Base-by-base conservation (phyloP, 53 echinoderm and acorn worm species). In the Henricia sp. region DNA sequence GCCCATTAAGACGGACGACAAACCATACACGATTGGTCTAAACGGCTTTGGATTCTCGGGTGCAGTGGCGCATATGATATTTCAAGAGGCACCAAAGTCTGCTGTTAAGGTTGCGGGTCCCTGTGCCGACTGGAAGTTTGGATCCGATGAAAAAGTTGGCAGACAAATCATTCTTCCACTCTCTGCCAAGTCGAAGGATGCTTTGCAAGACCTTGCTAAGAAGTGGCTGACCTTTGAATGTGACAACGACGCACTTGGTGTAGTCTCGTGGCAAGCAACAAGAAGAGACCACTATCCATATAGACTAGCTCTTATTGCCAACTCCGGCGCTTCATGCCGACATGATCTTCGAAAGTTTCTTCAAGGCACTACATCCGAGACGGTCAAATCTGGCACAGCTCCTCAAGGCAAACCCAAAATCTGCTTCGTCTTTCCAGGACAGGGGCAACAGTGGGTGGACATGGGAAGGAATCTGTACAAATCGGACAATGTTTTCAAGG, bases 21-120 rank as follows among this genome's bases (percentile, higher is more conserved):
- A 86, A 24, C 77, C 83, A 20, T 82, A 83, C 72, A 91, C 83
- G 33, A 86, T 95, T 32, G 95, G 95, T 4, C 77, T 95, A 37
- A 95, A 95, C 91, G 91, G 93, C 19, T 95, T 95, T 65, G 95
- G 95, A 2, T 95, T 95, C 59, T 93, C 90, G 1, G 95, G 95
- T 16, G 91, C 95, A 17, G 64, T 95, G 17, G 90, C 93, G 35
- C 84, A 95, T 63, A 93, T 91, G 30, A 77, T 91, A 57, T 93
- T 93, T 1, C 75, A 85, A 58, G 26, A 28, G n/a, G n/a, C n/a
- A n/a, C n/a, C n/a, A n/a, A n/a, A n/a, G n/a, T n/a, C n/a, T n/a
- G n/a, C n/a, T n/a, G n/a, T n/a, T n/a, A n/a, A n/a, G n/a, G n/a
- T n/a, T n/a, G n/a, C n/a, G n/a, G n/a, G n/a, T n/a, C n/a, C n/a